Base-by-base conservation (phyloP, 2,113 vertebrate species). In the Prochilodus magdalenae region DNA sequence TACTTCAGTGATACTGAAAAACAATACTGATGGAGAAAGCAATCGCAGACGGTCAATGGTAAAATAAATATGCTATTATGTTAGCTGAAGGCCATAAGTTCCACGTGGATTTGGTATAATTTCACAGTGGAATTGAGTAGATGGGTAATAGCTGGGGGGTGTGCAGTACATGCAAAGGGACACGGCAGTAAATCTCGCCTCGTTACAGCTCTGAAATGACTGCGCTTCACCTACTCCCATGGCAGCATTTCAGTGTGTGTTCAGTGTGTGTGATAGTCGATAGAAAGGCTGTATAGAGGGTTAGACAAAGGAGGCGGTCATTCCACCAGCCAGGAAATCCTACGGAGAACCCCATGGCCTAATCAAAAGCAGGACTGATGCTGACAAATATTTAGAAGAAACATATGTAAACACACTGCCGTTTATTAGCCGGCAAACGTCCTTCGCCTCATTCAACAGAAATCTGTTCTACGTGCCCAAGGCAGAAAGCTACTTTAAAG, bases 51-150 rank as follows among this genome's bases (percentile, higher is more conserved):
- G 0, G 5, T 26, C 1, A 26, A 60, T 26, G 24, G 0, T 60
- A 60, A 60, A 69, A 40, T 70, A 70, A n/a, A 70, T 40, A 70
- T 36, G 30, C 22, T 16, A 40, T 69, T 67, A 67, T 18, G 20
- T 40, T 40, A 40, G 8, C 66, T 69, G 20, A 69, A 7, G 66
- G 18, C 20, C 18, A 22, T 44, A 5, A 67, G 29, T 20, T 67
- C 30, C 20, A 11, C 29, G 40, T 36, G 33, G 66, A 70, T 70
- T 70, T 40, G 40, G 22, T 70, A 22, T 24, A 70, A 70, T 70
- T 70, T 70, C 33, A 44, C 36, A 44, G 33, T 12, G n/a, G 57
- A 60, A 60, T 26, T 26, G 22, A 60, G 57, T n/a, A 60, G 57
- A 60, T 11, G 6, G 57, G 22, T n/a, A 60, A 70, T 24, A 5